Evolutionary conservation across 2,113 vertebrate genomes (phyloP), one percentile per base, ranked within the genome.

Genomic region (Polypterus senegalus): DNA sequence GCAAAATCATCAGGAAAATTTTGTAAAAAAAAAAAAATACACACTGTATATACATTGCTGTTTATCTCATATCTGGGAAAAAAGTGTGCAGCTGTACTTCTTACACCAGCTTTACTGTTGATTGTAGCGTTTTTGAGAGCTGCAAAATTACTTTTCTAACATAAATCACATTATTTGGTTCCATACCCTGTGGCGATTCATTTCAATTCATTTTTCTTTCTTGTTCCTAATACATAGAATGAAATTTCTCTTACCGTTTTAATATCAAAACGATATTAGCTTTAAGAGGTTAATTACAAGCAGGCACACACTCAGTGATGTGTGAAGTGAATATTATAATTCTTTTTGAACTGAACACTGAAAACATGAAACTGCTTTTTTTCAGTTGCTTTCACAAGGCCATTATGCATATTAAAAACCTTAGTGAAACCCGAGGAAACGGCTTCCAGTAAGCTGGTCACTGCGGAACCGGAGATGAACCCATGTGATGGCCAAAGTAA

Each of bases 311-410:
- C 4, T 9, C 27, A 58, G 27, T 43, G 7, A 45, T 3, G 56
- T 58, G 56, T 43, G 56, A 45, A 58, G 27, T 58, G 27, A 58
- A 58, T 58, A 43, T 58, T 58, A 45, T 7, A 58, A 43, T 58
- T 45, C n/a, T 45, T 58, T 27, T 45, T 7, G 43, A 27, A 6
- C 7, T 9, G n/a, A 27, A 58, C 56, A 8, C 5, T 43, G 43
- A 58, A 58, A 58, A 45, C 3, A 45, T 58, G 46, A 58, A 58
- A 44, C 43, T 45, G 56, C 27, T 58, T 58, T 43, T 58, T 3
- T 58, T 43, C 43, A 57, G 51, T 58, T 58, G 27, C 11, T 58
- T 5, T 58, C 27, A 58, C 56, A 6, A 7, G 9, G 56, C 27
- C 7, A 58, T 27, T 58, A 11, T 58, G 8, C 27, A 27, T 9